Evolutionary conservation across 2,888 invertebrate species (phyloP).

Genomic region (Epirrita christyi): DNA sequence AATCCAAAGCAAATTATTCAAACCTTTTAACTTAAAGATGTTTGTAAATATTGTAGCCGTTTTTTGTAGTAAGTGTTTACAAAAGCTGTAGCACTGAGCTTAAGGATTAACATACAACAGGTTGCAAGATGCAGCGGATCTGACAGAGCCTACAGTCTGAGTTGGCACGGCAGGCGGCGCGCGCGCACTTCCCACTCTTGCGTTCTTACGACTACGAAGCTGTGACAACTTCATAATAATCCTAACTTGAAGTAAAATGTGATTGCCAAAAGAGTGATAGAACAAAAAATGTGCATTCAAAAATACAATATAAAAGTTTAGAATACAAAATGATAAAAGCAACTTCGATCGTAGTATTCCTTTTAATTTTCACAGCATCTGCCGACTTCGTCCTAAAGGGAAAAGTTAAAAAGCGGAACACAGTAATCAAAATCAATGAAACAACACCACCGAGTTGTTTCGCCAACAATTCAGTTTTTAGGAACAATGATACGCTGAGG

Average conservation of each 20-base stretch:
- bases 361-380: slow-evolving; percentile 55
- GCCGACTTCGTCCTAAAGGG: slow-evolving; percentile 72
- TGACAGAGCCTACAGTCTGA: slow-evolving; percentile 79
- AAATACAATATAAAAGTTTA: slow-evolving; percentile 24
- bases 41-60: slow-evolving; percentile 42
- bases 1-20: slow-evolving; percentile 33
- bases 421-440: slow-evolving; percentile 71
- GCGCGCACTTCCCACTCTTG: slow-evolving; percentile 63
- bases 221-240: slow-evolving; percentile 33
- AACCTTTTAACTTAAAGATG: slow-evolving; percentile 39
- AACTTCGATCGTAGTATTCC: slow-evolving; percentile 49
- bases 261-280: slow-evolving; percentile 22
- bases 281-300: slow-evolving; percentile 39
- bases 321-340: slow-evolving; percentile 60
- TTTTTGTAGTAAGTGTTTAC: slow-evolving; percentile 65
- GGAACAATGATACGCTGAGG: slow-evolving; percentile 70
- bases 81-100: slow-evolving; percentile 65
- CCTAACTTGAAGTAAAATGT: slow-evolving; percentile 16
- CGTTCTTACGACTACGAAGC: slow-evolving; percentile 41
- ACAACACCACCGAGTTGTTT: slow-evolving; percentile 64
- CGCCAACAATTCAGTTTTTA: slow-evolving; percentile 70
- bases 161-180: slow-evolving; percentile 72
- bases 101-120: slow-evolving; percentile 75
- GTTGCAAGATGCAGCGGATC: slow-evolving; percentile 70
- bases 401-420: slow-evolving; percentile 76